Conservation (phyloP, 2,113 vertebrate species). For the Catagonus wagneri region DNA sequence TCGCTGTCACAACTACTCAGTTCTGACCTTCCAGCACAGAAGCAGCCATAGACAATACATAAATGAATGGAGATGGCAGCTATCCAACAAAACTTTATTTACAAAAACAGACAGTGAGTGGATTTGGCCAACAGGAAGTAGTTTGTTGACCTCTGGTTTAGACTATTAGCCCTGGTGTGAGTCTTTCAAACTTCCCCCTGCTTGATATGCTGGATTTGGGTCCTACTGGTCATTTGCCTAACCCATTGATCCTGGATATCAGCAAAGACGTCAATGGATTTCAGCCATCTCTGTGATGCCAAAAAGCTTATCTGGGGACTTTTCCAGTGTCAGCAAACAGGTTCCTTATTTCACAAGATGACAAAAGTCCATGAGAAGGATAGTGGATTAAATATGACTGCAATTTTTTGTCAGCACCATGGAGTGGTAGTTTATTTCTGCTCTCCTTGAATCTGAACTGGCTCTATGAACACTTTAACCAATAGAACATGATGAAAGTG, state of each 20-base stretch:
- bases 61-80: background rate
- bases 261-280: background rate
- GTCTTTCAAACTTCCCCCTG: background rate
- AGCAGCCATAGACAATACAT: background rate
- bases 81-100: background rate
- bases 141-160: background rate
- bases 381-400: background rate
- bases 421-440: background rate
- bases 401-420: background rate
- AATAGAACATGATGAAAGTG: background rate
- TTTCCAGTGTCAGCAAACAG: background rate
- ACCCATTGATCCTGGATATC: background rate
- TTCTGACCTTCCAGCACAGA: slow-evolving; percentile 2
- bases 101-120: background rate
- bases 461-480: background rate
- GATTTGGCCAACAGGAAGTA: background rate
- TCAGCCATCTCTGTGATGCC: background rate
- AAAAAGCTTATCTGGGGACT: background rate
- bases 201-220: background rate
- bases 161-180: background rate
- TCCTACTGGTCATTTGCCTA: background rate
- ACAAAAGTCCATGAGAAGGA: background rate
- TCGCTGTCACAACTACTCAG: background rate
- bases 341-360: slow-evolving; percentile 25
- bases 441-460: background rate